phyloP scores from a whole-genome alignment of 2,888 invertebrate species.

The Nesidiocoris tenuis region DNA sequence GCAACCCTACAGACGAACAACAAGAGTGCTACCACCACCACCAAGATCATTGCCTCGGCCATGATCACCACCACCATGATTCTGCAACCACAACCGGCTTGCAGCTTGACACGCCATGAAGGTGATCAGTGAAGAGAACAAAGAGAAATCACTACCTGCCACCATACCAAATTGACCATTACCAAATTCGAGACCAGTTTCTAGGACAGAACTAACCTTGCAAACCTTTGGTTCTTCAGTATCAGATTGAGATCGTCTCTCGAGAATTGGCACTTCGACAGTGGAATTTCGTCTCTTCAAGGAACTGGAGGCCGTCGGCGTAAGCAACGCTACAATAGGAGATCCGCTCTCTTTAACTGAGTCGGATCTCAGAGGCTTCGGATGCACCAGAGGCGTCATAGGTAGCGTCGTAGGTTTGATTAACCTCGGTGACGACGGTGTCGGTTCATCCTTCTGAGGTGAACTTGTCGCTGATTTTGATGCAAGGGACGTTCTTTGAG shows the following conservation, averaged over 20 bases:
- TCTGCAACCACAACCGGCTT: too few species aligned
- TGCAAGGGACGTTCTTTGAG: background rate
- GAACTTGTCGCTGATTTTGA: background rate
- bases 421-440: background rate
- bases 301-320: background rate
- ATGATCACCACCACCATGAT: too few species aligned
- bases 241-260: constrained; percentile 9
- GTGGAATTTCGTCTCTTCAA: background rate
- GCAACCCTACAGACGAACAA: too few species aligned
- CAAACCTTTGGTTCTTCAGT: constrained; percentile 45
- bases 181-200: too few species aligned
- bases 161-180: too few species aligned
- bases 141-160: too few species aligned
- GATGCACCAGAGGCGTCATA: background rate
- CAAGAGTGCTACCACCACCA: constrained; percentile 39
- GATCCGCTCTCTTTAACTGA: constrained; percentile 3
- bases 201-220: constrained; percentile 48
- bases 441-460: background rate
- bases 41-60: constrained; percentile 46
- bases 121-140: too few species aligned
- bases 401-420: constrained; percentile 19
- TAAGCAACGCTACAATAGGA: background rate
- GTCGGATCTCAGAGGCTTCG: background rate
- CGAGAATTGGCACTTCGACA: background rate
- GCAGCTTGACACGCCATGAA: too few species aligned